A percentile compares a stretch with the other conserved stretches of the same genome.
Evolutionary conservation across 2,797 vertebrate genomes (phyloP).

Genomic region (Myotis findleyi): DNA sequence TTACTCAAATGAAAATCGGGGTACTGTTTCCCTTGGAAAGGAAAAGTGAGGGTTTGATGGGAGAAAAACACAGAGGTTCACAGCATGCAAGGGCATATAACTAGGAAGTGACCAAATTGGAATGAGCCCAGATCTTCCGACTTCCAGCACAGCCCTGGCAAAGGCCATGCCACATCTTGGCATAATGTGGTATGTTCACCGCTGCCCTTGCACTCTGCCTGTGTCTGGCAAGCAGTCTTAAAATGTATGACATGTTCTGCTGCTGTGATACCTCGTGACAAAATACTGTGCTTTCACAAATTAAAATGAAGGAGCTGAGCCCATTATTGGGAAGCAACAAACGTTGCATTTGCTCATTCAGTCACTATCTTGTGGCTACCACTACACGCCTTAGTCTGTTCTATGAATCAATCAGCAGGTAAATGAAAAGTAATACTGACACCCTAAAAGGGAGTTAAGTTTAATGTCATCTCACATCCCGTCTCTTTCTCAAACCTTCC

Average conservation of each 20-base stretch:
- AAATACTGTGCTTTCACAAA: background rate
- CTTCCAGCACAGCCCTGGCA: background rate
- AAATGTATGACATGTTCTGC: background rate
- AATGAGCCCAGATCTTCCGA: background rate
- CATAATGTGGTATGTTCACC: background rate
- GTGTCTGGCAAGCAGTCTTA: background rate
- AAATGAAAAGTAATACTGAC: background rate
- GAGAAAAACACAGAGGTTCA: background rate
- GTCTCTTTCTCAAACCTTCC: background rate
- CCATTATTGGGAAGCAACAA: background rate
- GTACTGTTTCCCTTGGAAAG: background rate
- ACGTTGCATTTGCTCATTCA: background rate
- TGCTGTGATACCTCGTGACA: background rate
- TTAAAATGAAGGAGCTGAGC: background rate
- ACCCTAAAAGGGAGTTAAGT: background rate
- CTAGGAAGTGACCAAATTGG: background rate
- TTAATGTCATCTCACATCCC: background rate
- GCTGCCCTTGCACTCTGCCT: background rate
- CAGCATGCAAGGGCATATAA: background rate
- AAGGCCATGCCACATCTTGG: background rate
- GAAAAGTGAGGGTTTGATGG: background rate
- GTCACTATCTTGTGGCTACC: background rate
- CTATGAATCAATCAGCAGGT: background rate
- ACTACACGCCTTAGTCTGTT: background rate
- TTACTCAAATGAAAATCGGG: background rate